Percentiles rank a stretch among this genome's conserved stretches.
These are phyloP conservation scores for Lagorchestes hirsutus DNA, from an alignment of 2,797 vertebrate genomes.

Conservation along the genomic window DNA sequence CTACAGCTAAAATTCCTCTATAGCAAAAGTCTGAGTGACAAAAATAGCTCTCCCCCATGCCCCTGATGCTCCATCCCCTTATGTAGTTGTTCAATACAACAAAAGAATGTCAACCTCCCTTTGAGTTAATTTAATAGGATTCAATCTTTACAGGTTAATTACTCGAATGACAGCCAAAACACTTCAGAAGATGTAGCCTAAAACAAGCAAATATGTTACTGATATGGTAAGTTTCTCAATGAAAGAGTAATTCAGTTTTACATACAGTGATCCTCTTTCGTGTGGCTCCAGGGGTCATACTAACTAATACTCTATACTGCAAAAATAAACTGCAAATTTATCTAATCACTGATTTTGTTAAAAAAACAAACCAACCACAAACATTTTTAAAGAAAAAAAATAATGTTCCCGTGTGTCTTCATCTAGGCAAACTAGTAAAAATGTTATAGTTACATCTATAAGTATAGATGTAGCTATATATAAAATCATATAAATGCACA, in stretches of 20 bases:
- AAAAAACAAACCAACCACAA: neutral
- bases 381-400: conserved; percentile 34
- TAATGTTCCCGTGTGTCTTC: conserved; percentile 23
- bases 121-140: conserved; percentile 14
- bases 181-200: conserved; percentile 17
- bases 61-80: neutral
- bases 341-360: conserved; percentile 46
- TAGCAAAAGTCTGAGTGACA: conserved; percentile 42
- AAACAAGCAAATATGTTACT: neutral
- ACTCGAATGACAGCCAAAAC: conserved; percentile 38
- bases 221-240: neutral
- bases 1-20: conserved; percentile 25
- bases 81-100: neutral
- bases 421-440: conserved; percentile 31
- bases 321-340: conserved; percentile 37
- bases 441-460: neutral
- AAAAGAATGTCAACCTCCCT: neutral
- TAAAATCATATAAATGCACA: neutral
- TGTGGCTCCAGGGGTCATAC: neutral
- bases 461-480: neutral
- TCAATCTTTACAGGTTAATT: conserved; percentile 42
- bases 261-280: neutral
- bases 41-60: conserved; percentile 2
- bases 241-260: conserved; percentile 21
- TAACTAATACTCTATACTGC: conserved; percentile 1